These are phyloP conservation scores for Anas acuta DNA, from an alignment of 2,797 vertebrate genomes.

Conservation along the genomic window DNA sequence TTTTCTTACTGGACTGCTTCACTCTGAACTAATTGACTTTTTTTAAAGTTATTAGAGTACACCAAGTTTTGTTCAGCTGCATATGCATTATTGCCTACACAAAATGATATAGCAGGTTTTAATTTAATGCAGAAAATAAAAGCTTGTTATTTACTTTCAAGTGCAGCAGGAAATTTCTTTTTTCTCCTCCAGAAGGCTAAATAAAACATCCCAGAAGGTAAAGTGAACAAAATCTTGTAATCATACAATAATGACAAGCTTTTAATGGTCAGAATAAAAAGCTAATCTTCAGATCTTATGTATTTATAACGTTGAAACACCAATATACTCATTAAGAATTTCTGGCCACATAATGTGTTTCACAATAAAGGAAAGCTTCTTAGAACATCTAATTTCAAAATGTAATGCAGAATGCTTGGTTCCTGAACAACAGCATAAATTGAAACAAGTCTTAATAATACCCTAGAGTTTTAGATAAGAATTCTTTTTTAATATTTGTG, in stretches of 20 bases:
- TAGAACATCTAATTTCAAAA: neutral
- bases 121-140: constrained; percentile 66
- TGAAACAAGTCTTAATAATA: neutral
- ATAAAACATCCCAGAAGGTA: constrained; percentile 43
- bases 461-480: neutral
- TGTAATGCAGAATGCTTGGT: neutral
- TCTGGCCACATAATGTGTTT: neutral
- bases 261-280: constrained; percentile 47
- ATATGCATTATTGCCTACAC: constrained; percentile 43
- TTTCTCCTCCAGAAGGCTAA: constrained; percentile 55
- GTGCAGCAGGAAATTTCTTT: constrained; percentile 46
- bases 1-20: constrained; percentile 48
- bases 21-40: constrained; percentile 48
- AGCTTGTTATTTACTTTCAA: constrained; percentile 69
- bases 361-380: neutral
- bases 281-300: constrained; percentile 30
- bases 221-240: constrained; percentile 46
- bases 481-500: neutral
- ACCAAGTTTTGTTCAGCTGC: constrained; percentile 60
- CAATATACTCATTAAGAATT: constrained; percentile 36
- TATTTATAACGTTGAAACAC: constrained; percentile 11
- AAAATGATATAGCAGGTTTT: constrained; percentile 55
- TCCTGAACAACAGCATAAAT: neutral
- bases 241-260: constrained; percentile 14
- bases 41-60: constrained; percentile 28